phyloP scores from a whole-genome alignment of 2,888 invertebrate species.

The Hartigia nigra region DNA sequence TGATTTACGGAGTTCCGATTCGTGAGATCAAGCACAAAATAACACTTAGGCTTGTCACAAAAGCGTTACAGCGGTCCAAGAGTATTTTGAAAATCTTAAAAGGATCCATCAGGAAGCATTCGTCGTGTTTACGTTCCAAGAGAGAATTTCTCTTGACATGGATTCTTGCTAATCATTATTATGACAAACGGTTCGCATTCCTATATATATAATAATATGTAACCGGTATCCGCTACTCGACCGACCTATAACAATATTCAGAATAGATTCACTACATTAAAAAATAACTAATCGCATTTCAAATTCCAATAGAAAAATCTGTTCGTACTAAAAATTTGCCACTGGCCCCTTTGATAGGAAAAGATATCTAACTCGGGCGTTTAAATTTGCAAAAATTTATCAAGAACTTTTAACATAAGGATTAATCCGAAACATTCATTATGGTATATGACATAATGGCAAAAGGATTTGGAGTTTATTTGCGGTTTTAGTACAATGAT shows the following conservation, averaged over 20 bases:
- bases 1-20: background rate
- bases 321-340: background rate
- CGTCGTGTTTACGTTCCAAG: slow-evolving; percentile 6
- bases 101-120: slow-evolving; percentile 3
- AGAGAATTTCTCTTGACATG: slow-evolving; percentile 3
- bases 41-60: slow-evolving; percentile 3
- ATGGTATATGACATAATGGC: background rate
- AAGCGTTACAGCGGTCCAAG: background rate
- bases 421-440: background rate
- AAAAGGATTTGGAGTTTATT: background rate
- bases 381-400: background rate
- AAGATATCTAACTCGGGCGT: background rate
- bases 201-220: slow-evolving; percentile 1
- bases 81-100: background rate
- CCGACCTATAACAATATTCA: slow-evolving; percentile 2
- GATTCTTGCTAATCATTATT: slow-evolving; percentile 38
- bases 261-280: background rate
- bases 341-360: background rate
- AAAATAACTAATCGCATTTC: background rate
- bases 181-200: slow-evolving; percentile 30
- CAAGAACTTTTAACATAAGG: background rate
- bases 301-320: background rate
- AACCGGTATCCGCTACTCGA: slow-evolving; percentile 3
- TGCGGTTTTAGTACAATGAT: background rate
- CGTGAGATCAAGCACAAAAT: background rate